These are phyloP conservation scores for Labeo rohita DNA, from an alignment of 2,113 vertebrate species.

Conservation along the genomic window DNA sequence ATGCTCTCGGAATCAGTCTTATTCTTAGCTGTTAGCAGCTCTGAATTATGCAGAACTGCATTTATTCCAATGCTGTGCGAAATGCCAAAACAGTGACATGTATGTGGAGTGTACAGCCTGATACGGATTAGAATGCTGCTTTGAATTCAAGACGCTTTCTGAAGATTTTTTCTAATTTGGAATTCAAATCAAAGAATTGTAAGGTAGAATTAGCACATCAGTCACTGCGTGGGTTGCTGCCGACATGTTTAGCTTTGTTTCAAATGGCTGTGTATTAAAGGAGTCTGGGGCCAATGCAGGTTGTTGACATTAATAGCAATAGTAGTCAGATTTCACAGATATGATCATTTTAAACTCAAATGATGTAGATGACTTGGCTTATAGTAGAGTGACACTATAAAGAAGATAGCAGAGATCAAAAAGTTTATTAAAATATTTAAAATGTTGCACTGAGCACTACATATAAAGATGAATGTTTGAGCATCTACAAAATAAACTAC, in stretches of 20 bases:
- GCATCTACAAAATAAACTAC: not conserved
- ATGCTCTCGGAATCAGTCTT: not conserved
- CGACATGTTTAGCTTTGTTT: not conserved
- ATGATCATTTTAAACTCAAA: not conserved
- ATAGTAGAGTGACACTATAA: not conserved
- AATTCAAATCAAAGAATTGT: not conserved
- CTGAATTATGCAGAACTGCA: not conserved
- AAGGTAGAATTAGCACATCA: not conserved
- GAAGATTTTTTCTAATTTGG: not conserved
- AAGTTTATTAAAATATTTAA: not conserved
- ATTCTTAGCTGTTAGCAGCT: conserved; percentile 1
- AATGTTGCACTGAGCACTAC: too few relatives aligned
- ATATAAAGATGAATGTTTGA: not conserved
- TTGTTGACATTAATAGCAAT: not conserved
- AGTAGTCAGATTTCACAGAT: not conserved
- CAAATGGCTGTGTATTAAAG: not conserved
- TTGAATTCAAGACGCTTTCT: not conserved
- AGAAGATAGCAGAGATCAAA: not conserved
- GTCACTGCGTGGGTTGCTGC: not conserved
- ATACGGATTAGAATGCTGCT: not conserved
- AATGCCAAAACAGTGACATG: conserved; percentile 9
- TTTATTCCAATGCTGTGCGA: not conserved
- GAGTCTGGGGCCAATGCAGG: not conserved
- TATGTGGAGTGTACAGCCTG: not conserved
- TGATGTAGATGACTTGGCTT: not conserved